Percentiles rank a stretch among this genome's conserved stretches.
Evolutionary conservation across 2,888 invertebrate species (phyloP).

Genomic region (Monopis laevigella): DNA sequence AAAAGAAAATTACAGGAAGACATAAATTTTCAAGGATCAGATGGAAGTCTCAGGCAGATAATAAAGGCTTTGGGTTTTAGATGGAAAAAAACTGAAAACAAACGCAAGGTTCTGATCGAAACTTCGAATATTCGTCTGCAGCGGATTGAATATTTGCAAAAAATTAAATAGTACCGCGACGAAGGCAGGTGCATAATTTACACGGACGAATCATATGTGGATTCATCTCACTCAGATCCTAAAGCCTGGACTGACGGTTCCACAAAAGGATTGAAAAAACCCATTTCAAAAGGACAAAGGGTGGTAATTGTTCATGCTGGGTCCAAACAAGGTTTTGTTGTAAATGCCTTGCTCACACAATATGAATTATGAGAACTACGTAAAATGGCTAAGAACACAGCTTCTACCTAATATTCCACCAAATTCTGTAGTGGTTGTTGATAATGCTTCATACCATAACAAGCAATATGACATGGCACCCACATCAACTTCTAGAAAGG

Average conservation of each 20-base stretch:
- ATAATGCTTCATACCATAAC: slow-evolving; percentile 26
- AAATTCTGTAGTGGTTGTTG: slow-evolving; percentile 22
- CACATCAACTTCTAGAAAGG: slow-evolving; percentile 20
- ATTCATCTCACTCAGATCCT: slow-evolving; percentile 3
- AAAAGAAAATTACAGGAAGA: slow-evolving; percentile 17
- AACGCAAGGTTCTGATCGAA: slow-evolving; percentile 21
- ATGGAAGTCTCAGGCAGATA: slow-evolving; percentile 19
- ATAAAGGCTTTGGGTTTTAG: slow-evolving; percentile 21
- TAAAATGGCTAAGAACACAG: slow-evolving; percentile 24
- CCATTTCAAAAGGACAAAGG: slow-evolving; percentile 22
- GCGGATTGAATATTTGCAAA: slow-evolving; percentile 22
- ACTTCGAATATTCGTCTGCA: slow-evolving; percentile 18
- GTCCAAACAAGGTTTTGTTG: slow-evolving; percentile 16
- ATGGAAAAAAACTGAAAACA: slow-evolving; percentile 22
- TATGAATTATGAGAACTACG: slow-evolving; percentile 25
- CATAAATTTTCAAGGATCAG: slow-evolving; percentile 20
- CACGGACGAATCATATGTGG: slow-evolving; percentile 15
- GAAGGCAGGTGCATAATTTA: slow-evolving; percentile 16
- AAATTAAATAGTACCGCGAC: slow-evolving; percentile 16
- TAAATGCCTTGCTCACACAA: slow-evolving; percentile 19
- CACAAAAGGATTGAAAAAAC: slow-evolving; percentile 17
- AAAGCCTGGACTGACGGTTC: slow-evolving; percentile 8
- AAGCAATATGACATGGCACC: slow-evolving; percentile 19
- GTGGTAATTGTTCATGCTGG: slow-evolving; percentile 19
- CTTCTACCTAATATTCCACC: slow-evolving; percentile 24